Percentiles rank a stretch among this genome's conserved stretches.
Evolutionary conservation across 92 coral and sea anemone species (phyloP).

Genomic region (Scolanthus callimorphus): DNA sequence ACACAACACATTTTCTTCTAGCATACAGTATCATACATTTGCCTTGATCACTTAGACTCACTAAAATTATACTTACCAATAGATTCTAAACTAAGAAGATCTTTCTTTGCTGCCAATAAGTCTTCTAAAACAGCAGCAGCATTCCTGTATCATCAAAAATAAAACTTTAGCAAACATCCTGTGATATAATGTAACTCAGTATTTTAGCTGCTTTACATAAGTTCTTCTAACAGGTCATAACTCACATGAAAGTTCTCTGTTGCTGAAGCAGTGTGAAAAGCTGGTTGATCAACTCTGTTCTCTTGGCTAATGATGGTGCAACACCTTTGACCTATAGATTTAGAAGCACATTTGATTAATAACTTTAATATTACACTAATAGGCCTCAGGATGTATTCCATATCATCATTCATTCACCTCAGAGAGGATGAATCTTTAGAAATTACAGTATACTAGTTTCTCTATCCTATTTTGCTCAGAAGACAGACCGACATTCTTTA

Average conservation of each 20-base stretch:
- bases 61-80: constrained; percentile 30
- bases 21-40: background rate
- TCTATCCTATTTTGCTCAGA: too few species aligned
- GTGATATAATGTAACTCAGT: too few species aligned
- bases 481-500: too few species aligned
- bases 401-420: too few species aligned
- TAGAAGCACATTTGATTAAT: too few species aligned
- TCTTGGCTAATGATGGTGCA: constrained; percentile 68
- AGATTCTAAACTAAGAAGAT: constrained; percentile 46
- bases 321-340: constrained; percentile 69
- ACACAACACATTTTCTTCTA: too few species aligned
- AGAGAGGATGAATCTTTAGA: too few species aligned
- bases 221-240: background rate
- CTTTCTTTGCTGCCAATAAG: constrained; percentile 69
- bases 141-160: constrained; percentile 34
- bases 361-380: too few species aligned
- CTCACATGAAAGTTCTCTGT: constrained; percentile 71
- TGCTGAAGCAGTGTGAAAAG: constrained; percentile 67
- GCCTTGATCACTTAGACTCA: background rate
- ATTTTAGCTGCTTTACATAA: background rate
- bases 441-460: too few species aligned
- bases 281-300: constrained; percentile 61
- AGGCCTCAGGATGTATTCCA: too few species aligned
- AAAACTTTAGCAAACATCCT: too few species aligned
- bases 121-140: constrained; percentile 76